These are phyloP conservation scores for Lordiphosa stackelbergi DNA, from an alignment of 1,140 invertebrate genomes.

Conservation along the genomic window DNA sequence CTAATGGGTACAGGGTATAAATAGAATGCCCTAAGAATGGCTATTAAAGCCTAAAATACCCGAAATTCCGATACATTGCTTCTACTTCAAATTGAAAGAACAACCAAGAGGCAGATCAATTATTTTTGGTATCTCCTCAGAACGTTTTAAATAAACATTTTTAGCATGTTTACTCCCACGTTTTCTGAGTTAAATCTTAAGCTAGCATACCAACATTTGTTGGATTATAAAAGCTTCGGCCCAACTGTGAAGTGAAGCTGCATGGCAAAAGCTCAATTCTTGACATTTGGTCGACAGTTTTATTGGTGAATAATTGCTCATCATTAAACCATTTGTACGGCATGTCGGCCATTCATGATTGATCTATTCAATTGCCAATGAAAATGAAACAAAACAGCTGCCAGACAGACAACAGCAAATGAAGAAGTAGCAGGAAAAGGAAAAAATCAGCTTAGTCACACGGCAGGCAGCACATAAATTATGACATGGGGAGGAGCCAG, in stretches of 20 bases:
- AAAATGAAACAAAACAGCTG: conserved; percentile 71
- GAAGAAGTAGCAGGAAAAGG: conserved; percentile 22
- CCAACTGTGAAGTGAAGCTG: neutral
- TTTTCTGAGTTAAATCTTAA: too few relatives aligned
- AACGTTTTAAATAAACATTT: too few relatives aligned
- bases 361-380: conserved; percentile 64
- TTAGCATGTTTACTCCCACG: too few relatives aligned
- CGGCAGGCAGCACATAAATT: conserved; percentile 42
- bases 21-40: too few relatives aligned
- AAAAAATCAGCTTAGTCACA: conserved; percentile 53
- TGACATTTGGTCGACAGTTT: conserved; percentile 67
- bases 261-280: conserved; percentile 55
- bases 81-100: too few relatives aligned
- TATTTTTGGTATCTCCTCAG: too few relatives aligned
- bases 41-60: too few relatives aligned
- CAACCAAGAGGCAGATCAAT: too few relatives aligned
- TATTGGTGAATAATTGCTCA: conserved; percentile 73
- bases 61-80: too few relatives aligned
- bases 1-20: too few relatives aligned
- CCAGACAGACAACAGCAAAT: conserved; percentile 15
- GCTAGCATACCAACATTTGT: too few relatives aligned
- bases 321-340: conserved; percentile 68
- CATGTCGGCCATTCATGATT: conserved; percentile 59
- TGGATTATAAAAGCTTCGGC: too few relatives aligned
- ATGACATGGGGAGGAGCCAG: conserved; percentile 25